Base-by-base conservation (phyloP, 2,888 invertebrate species). In the Diarsia brunnea region DNA sequence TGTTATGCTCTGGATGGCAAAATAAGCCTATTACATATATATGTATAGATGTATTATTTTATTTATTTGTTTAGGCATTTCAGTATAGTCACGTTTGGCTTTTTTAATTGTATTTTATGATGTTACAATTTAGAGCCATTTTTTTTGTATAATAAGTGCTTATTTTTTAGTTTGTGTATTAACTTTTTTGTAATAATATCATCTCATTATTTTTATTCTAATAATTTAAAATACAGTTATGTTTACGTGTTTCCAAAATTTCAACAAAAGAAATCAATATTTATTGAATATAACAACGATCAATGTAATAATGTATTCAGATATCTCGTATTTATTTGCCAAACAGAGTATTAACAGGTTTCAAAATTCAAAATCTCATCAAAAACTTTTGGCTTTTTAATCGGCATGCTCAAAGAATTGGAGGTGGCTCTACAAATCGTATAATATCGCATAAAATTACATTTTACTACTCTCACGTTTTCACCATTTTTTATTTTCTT, bases 341-440 rank as follows among this genome's bases (percentile, higher is more conserved):
- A 94, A 76, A 92, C 94, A 93, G 95, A 94, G 93, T 88, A 78
- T 84, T 93, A 94, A 95, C 94, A 92, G 94, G 88, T 90, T 88
- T 91, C 95, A 92, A 96, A 96, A 96, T 96, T 96, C 93, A 91
- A 95, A 95, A 95, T 95, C 94, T 88, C 87, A 87, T 87, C 85
- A 84, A 88, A 79, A 84, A 90, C 90, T 93, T 95, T 95, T 94
- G 95, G 94, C 92, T 92, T 91, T 92, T 91, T 83, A 87, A 92
- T 93, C 93, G 96, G 95, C 95, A 95, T 95, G 95, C 94, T 93
- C 92, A 93, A 94, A 93, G 91, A 93, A 93, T 91, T 94, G 94
- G 95, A 95, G 95, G 95, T 95, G 96, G 95, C 90, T 93, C 91
- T 81, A 86, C 83, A 64, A 73, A 84, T 64, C 65, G 81, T 78